Percentiles rank a stretch among this genome's conserved stretches.
phyloP scores from a whole-genome alignment of 1,140 invertebrate species.

The Schlechtendalia chinensis region DNA sequence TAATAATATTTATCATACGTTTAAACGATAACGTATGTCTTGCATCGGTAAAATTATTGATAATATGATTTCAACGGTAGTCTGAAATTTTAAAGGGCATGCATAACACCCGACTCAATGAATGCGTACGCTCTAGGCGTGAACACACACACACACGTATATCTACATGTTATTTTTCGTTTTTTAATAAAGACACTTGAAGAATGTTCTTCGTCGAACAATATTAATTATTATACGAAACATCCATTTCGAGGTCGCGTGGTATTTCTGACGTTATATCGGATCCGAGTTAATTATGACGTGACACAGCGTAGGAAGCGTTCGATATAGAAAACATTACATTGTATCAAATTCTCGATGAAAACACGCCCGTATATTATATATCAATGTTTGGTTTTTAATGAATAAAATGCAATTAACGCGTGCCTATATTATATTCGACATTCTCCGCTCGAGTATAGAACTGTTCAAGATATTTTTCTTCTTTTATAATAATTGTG shows the following conservation, averaged over 20 bases:
- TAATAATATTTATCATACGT: no score
- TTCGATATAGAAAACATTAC: neutral
- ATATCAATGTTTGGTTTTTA: neutral
- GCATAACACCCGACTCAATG: no score
- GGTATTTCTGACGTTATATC: neutral
- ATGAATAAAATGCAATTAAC: no score
- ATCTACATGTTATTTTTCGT: neutral
- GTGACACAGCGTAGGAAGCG: neutral
- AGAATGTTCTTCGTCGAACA: slow-evolving; percentile 25
- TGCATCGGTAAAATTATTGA: no score
- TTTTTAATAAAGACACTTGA: slow-evolving; percentile 8
- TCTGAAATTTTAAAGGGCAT: no score
- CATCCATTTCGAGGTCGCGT: neutral
- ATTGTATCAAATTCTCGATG: neutral
- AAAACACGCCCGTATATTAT: neutral
- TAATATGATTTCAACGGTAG: no score
- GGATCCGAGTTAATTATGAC: neutral
- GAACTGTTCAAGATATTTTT: neutral
- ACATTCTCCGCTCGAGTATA: no score
- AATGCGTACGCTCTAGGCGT: neutral
- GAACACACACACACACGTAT: no score
- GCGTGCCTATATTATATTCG: no score
- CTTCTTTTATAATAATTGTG: neutral
- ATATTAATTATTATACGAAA: neutral
- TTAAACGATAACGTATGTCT: no score